Percentiles rank a stretch among this genome's conserved stretches.
These are phyloP conservation scores for Halcyon smyrnensis DNA, from an alignment of 2,797 vertebrate genomes.

Conservation along the genomic window DNA sequence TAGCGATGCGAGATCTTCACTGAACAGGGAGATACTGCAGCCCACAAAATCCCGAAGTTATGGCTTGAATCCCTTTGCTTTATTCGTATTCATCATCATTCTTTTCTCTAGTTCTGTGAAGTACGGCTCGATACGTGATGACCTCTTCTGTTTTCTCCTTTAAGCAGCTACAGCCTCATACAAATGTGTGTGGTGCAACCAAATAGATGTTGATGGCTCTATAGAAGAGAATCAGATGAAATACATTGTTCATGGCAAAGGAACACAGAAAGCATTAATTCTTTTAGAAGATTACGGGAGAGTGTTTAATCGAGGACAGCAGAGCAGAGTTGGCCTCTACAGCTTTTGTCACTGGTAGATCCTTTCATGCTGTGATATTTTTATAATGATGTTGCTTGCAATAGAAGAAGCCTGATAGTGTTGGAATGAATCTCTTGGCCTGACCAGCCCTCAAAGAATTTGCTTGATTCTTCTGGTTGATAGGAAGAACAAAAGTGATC, in stretches of 20 bases:
- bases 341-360: constrained; percentile 7
- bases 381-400: neutral
- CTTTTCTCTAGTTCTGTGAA: neutral
- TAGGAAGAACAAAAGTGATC: neutral
- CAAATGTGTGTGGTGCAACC: neutral
- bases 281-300: neutral
- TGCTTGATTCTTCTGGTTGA: neutral
- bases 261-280: neutral
- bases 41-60: neutral
- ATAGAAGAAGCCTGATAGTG: neutral
- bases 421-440: neutral
- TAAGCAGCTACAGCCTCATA: neutral
- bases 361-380: neutral
- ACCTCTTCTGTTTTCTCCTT: neutral
- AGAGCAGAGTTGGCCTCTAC: neutral
- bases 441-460: neutral
- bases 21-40: neutral
- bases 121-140: neutral
- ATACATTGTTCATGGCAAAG: neutral
- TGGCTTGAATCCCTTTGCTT: neutral
- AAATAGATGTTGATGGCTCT: neutral
- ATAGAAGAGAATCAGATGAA: neutral
- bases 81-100: neutral
- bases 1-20: neutral
- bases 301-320: neutral